These are phyloP conservation scores for Rosalia funebris DNA, from an alignment of 2,888 invertebrate species.

Conservation along the genomic window DNA sequence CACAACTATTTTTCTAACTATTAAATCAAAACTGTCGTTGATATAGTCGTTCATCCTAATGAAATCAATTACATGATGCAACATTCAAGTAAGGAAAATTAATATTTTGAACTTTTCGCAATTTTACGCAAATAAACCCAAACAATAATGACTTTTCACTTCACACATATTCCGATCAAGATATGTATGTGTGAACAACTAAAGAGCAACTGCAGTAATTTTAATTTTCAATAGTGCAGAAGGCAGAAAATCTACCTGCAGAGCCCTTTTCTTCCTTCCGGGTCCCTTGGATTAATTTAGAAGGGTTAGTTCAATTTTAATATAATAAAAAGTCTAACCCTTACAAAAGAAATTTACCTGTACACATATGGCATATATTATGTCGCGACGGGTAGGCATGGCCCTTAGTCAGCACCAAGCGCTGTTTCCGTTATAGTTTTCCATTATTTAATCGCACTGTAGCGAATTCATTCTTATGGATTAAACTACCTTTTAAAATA, in stretches of 20 bases:
- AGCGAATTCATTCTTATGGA: neutral
- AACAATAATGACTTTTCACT: slow-evolving; percentile 16
- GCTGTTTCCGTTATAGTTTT: slow-evolving; percentile 13
- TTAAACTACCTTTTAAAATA: too few relatives aligned
- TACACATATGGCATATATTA: slow-evolving; percentile 60
- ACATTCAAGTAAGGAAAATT: too few relatives aligned
- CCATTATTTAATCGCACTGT: neutral
- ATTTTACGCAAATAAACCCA: too few relatives aligned
- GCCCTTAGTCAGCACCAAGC: neutral
- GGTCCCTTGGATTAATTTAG: slow-evolving; percentile 56
- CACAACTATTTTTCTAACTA: too few relatives aligned
- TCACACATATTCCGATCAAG: slow-evolving; percentile 42
- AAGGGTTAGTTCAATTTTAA: slow-evolving; percentile 60
- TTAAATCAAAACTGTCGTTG: too few relatives aligned
- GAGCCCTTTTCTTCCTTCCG: slow-evolving; percentile 62
- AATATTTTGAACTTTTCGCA: too few relatives aligned
- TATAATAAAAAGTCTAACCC: slow-evolving; percentile 52
- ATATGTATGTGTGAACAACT: slow-evolving; percentile 59
- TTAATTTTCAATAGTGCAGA: slow-evolving; percentile 53
- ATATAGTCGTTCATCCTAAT: too few relatives aligned
- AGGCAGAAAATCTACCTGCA: slow-evolving; percentile 63
- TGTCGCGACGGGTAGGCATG: slow-evolving; percentile 19
- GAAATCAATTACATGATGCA: too few relatives aligned
- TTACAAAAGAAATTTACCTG: slow-evolving; percentile 60
- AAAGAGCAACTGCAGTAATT: slow-evolving; percentile 60